Base-by-base conservation (phyloP, 2,113 vertebrate genomes). In the Xenus cinereus region DNA sequence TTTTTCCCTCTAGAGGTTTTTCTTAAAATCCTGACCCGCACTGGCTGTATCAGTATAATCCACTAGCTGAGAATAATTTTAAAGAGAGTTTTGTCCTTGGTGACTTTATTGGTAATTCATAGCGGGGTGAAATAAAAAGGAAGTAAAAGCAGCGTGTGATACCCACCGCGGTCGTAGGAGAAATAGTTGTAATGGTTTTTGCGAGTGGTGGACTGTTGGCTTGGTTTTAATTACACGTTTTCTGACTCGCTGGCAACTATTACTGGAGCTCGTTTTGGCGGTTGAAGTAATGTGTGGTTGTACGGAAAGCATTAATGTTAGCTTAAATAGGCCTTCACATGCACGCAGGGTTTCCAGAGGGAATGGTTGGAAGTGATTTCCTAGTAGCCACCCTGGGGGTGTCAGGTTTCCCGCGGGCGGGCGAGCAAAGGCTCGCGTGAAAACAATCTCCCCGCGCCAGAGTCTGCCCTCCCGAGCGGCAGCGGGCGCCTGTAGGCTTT, bases 361-460 rank as follows among this genome's bases (percentile, higher is more conserved):
- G 95, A 86, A 91, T 75, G 82, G 59, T 79, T 93, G 81, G 78
- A 68, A 89, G 35, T 5, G 67, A 87, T 96, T 95, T 93, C 90
- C 94, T 80, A 32, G 54, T 75, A 97, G 95, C 43, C 93, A 90
- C 85, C 82, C 74, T n/a, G 37, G 75, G 92, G 78, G 96, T 92
- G 91, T 97, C 95, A 5, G 81, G 51, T 97, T 98, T 97, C 97
- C 91, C 10, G 7, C 7, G 5, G 80, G 67, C 74, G 68, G 39
- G 73, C 4, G 3, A 77, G 93, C 48, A 21, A 30, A 87, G 77
- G 48, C 89, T 95, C 80, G 4, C 9, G 23, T 33, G 75, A 90
- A 95, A 97, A 94, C 80, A 59, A 41, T 92, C 93, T 91, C 94
- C 48, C 63, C 26, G 27, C 0, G 0, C 28, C 0, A 54, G 2